Percentiles rank a stretch among this genome's conserved stretches.
These are phyloP conservation scores for Bombus fervidus DNA, from an alignment of 1,140 invertebrate species.

Conservation along the genomic window DNA sequence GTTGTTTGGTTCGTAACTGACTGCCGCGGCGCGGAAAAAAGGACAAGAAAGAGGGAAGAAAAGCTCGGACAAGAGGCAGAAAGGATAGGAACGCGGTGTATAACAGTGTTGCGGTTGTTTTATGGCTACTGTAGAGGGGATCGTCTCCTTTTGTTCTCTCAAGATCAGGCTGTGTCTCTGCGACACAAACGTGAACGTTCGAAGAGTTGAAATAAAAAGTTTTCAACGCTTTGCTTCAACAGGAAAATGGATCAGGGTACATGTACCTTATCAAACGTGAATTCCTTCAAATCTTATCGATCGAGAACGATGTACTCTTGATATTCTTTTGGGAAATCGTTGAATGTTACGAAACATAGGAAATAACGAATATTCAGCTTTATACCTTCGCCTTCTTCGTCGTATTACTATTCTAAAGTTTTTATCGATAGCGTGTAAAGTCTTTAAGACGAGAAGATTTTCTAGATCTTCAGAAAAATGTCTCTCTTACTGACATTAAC, in stretches of 20 bases:
- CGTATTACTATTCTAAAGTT: no score
- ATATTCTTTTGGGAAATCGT: no score
- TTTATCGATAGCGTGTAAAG: no score
- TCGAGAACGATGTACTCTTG: neutral
- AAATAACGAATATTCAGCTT: no score
- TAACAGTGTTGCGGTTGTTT: constrained; percentile 39
- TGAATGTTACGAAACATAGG: no score
- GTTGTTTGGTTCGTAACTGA: constrained; percentile 55
- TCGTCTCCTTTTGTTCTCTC: neutral
- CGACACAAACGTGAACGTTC: neutral
- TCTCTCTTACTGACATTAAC: neutral
- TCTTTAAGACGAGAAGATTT: neutral
- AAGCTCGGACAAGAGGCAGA: neutral
- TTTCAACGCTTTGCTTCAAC: neutral
- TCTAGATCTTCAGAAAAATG: accelerated
- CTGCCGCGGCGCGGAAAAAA: neutral
- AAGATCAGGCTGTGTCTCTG: neutral
- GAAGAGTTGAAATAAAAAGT: neutral
- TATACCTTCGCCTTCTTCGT: no score
- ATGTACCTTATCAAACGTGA: no score
- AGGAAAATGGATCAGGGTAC: neutral
- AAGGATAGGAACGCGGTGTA: constrained; percentile 24
- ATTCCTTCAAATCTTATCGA: neutral
- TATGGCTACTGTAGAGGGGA: constrained; percentile 26
- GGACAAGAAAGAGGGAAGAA: neutral